These are phyloP conservation scores for Oncorhynchus masou DNA, from an alignment of 2,113 vertebrate genomes.

Conservation along the genomic window DNA sequence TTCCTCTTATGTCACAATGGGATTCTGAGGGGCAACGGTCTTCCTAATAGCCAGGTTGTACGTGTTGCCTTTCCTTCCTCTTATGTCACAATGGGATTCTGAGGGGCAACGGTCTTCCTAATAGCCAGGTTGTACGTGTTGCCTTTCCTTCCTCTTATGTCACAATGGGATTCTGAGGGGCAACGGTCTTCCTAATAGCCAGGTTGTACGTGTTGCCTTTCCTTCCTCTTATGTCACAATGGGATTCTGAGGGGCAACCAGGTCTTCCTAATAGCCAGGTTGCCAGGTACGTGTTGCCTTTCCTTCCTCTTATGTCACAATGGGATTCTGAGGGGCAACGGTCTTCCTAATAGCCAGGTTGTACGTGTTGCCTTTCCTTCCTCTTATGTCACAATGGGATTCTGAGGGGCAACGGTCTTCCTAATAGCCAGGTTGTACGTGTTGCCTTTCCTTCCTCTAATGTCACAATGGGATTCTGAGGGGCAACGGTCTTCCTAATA, in stretches of 20 bases:
- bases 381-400: constrained; percentile 8
- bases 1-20: no score
- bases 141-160: constrained; percentile 44
- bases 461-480: constrained; percentile 14
- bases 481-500: constrained; percentile 74
- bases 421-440: constrained; percentile 82
- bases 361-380: constrained; percentile 34
- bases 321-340: constrained; percentile 61
- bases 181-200: constrained; percentile 74
- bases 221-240: constrained; percentile 45
- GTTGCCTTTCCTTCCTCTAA: constrained; percentile 47
- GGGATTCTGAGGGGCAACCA: constrained; percentile 63
- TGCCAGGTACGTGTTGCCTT: constrained; percentile 76
- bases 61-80: constrained; percentile 43
- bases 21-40: constrained; percentile 60
- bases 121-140: constrained; percentile 79
- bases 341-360: constrained; percentile 78
- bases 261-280: constrained; percentile 76
- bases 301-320: no score
- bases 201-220: constrained; percentile 60
- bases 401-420: constrained; percentile 65
- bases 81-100: no score
- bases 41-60: constrained; percentile 79
- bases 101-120: constrained; percentile 72
- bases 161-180: constrained; percentile 40